A percentile compares a stretch with the other conserved stretches of the same genome.
phyloP scores from a whole-genome alignment of 2,888 invertebrate species.

The Dorcus parallelipipedus region DNA sequence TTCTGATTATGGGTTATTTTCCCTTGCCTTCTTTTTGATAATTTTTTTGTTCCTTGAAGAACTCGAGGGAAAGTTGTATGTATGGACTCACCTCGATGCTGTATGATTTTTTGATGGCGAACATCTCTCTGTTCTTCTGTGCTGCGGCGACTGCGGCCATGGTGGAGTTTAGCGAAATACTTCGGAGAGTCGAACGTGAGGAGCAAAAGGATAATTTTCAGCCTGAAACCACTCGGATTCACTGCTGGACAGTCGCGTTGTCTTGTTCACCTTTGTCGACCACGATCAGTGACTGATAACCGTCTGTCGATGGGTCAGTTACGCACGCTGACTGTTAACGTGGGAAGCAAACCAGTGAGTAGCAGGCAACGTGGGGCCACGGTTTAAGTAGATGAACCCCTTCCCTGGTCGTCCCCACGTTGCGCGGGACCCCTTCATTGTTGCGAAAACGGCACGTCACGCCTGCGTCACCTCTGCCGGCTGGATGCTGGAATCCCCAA shows the following conservation, averaged over 20 bases:
- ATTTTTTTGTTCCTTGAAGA: no score
- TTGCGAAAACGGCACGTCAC: conserved; percentile 53
- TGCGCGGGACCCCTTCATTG: conserved; percentile 50
- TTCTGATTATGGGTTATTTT: no score
- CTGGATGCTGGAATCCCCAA: conserved; percentile 46
- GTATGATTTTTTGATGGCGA: conserved; percentile 96
- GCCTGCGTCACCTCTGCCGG: conserved; percentile 56
- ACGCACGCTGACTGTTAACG: conserved; percentile 38
- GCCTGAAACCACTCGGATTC: conserved; percentile 46
- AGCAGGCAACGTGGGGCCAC: conserved; percentile 38
- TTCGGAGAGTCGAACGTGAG: conserved; percentile 29
- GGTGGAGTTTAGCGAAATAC: conserved; percentile 20
- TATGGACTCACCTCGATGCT: conserved; percentile 87
- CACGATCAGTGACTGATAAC: conserved; percentile 51
- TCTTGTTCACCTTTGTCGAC: conserved; percentile 51
- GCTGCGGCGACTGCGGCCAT: conserved; percentile 89
- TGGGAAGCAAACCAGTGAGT: conserved; percentile 43
- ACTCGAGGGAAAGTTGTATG: neutral
- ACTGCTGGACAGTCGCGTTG: conserved; percentile 52
- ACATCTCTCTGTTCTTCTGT: conserved; percentile 93
- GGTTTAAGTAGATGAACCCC: conserved; percentile 47
- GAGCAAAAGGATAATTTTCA: conserved; percentile 28
- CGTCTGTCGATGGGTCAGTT: conserved; percentile 42
- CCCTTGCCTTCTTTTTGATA: no score
- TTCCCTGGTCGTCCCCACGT: conserved; percentile 51